These are phyloP conservation scores for Steromphala cineraria DNA, from an alignment of 2,888 invertebrate species.

Conservation along the genomic window DNA sequence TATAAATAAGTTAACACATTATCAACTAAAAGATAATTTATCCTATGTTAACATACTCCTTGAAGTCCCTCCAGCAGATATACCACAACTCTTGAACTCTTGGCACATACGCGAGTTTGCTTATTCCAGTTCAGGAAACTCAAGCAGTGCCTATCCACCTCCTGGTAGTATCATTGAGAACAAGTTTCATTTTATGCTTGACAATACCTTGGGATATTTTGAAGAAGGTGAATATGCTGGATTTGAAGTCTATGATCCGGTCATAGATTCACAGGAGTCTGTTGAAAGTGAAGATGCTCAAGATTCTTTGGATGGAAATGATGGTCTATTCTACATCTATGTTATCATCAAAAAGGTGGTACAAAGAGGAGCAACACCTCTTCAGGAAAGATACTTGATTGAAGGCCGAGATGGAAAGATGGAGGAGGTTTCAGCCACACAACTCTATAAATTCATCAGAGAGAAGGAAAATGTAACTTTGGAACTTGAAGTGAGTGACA, in stretches of 20 bases:
- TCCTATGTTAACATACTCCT: not conserved
- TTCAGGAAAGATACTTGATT: constrained; percentile 19
- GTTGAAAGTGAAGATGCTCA: not conserved
- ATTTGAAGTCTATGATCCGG: constrained; percentile 41
- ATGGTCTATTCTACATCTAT: constrained; percentile 25
- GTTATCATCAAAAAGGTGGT: constrained; percentile 26
- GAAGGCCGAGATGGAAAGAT: constrained; percentile 19
- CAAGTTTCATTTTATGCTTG: constrained; percentile 37
- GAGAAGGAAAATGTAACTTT: not conserved
- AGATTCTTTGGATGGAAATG: not conserved
- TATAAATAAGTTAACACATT: not conserved
- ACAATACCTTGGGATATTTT: constrained; percentile 38
- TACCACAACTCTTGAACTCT: constrained; percentile 20
- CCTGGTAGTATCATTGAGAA: constrained; percentile 43
- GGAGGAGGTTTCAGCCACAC: constrained; percentile 17
- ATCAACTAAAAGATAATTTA: not conserved
- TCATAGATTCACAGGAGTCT: not conserved
- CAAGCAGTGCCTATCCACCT: constrained; percentile 23
- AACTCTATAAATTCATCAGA: constrained; percentile 38
- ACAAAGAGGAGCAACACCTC: not conserved
- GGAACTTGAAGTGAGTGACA: not conserved
- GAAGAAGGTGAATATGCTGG: constrained; percentile 42
- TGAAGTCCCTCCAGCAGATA: not conserved
- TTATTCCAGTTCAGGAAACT: not conserved
- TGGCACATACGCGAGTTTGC: constrained; percentile 9